Evolutionary conservation across 2,797 vertebrate genomes (phyloP).

Genomic region (Amniataba percoides): DNA sequence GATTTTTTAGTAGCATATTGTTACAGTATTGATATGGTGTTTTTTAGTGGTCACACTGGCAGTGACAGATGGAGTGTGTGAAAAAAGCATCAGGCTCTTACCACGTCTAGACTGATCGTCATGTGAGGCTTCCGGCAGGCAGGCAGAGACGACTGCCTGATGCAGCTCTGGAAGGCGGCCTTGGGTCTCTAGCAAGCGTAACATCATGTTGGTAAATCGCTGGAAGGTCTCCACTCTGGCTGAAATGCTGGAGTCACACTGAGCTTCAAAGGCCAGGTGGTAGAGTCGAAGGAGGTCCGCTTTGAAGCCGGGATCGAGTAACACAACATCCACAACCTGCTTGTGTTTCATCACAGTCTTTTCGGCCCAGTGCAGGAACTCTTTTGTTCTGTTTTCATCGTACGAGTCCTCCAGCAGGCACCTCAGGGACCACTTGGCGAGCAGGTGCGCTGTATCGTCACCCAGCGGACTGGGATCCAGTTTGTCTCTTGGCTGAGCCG

Average conservation of each 20-base stretch:
- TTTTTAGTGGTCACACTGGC: background rate
- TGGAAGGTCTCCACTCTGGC: slow-evolving; percentile 61
- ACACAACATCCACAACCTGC: slow-evolving; percentile 58
- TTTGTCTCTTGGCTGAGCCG: slow-evolving; percentile 2
- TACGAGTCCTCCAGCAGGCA: slow-evolving; percentile 75
- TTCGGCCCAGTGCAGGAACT: slow-evolving; percentile 86
- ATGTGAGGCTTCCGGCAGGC: slow-evolving; percentile 33
- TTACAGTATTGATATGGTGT: no score
- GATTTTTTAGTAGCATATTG: background rate
- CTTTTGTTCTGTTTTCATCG: slow-evolving; percentile 58
- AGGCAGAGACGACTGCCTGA: slow-evolving; percentile 67
- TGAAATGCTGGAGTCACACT: background rate
- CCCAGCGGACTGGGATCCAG: slow-evolving; percentile 41
- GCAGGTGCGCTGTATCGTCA: slow-evolving; percentile 63
- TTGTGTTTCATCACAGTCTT: slow-evolving; percentile 69
- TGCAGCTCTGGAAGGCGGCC: slow-evolving; percentile 63
- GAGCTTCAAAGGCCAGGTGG: slow-evolving; percentile 72
- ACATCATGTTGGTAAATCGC: slow-evolving; percentile 87
- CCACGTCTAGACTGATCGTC: slow-evolving; percentile 81
- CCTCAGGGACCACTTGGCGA: slow-evolving; percentile 86
- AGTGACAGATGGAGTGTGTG: background rate
- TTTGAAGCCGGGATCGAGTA: slow-evolving; percentile 75
- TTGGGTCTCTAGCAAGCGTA: slow-evolving; percentile 82
- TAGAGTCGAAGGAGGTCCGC: slow-evolving; percentile 88
- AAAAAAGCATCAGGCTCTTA: slow-evolving; percentile 66